A percentile compares a stretch with the other conserved stretches of the same genome.
phyloP scores from a whole-genome alignment of 2,113 vertebrate species.

The Ibidorhyncha struthersii region DNA sequence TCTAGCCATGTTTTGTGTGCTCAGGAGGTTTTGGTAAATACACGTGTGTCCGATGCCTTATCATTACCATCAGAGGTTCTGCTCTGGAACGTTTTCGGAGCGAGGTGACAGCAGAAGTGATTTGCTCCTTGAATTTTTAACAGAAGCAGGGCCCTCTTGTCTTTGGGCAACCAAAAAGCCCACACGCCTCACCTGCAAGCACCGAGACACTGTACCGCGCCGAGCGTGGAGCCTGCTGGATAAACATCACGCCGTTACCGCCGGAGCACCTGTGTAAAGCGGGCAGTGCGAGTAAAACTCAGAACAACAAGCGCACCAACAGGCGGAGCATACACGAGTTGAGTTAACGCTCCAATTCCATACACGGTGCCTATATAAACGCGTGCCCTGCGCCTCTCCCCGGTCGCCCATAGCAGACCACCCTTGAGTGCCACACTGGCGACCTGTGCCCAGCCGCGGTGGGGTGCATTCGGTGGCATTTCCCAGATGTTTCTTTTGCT shows the following conservation, averaged over 20 bases:
- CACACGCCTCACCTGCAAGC: neutral
- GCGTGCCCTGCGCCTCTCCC: neutral
- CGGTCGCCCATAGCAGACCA: neutral
- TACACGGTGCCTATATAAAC: accelerated
- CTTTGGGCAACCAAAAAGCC: neutral
- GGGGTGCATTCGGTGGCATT: neutral
- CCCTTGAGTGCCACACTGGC: neutral
- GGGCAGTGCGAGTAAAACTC: neutral
- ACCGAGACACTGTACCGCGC: neutral
- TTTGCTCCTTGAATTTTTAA: neutral
- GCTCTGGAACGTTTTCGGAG: neutral
- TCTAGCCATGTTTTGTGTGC: neutral
- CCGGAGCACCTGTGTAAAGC: neutral
- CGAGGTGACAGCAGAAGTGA: neutral
- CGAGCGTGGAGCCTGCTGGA: neutral
- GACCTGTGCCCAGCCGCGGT: neutral
- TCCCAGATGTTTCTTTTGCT: neutral
- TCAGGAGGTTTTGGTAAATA: neutral
- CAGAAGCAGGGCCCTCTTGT: neutral
- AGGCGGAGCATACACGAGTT: neutral
- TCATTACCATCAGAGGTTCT: neutral
- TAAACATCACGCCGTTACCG: neutral
- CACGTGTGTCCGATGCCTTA: accelerated
- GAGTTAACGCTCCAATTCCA: neutral
- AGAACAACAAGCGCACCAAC: neutral